phyloP scores from a whole-genome alignment of 1,140 invertebrate genomes.

The Zaprionus taronus region DNA sequence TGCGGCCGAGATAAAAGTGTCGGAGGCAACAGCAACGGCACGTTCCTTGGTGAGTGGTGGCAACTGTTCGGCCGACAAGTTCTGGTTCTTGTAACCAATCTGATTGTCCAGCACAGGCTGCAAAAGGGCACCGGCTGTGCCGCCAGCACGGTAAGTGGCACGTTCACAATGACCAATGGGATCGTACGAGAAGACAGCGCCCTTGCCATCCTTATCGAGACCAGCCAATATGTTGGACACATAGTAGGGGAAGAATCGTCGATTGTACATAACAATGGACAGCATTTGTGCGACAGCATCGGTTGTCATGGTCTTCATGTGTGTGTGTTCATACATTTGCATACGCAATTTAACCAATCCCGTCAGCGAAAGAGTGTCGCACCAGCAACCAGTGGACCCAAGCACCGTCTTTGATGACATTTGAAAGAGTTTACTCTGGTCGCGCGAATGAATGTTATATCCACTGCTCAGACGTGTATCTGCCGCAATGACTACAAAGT shows the following conservation, averaged over 20 bases:
- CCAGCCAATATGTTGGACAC: slow-evolving; percentile 98
- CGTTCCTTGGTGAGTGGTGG: slow-evolving; percentile 90
- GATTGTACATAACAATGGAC: slow-evolving; percentile 97
- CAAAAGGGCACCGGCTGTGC: slow-evolving; percentile 91
- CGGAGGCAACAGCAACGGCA: slow-evolving; percentile 94
- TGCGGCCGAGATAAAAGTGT: slow-evolving; percentile 98
- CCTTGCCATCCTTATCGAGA: slow-evolving; percentile 93
- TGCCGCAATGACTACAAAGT: slow-evolving; percentile 93
- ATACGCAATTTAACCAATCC: slow-evolving; percentile 93
- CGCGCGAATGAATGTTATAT: slow-evolving; percentile 94
- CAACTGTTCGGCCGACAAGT: slow-evolving; percentile 88
- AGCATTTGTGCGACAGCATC: slow-evolving; percentile 97
- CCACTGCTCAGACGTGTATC: slow-evolving; percentile 97
- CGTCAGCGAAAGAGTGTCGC: slow-evolving; percentile 97
- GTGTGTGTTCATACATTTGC: slow-evolving; percentile 98
- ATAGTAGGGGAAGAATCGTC: slow-evolving; percentile 99
- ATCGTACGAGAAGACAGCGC: slow-evolving; percentile 97
- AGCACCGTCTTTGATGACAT: slow-evolving; percentile 93
- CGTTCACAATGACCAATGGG: slow-evolving; percentile 97
- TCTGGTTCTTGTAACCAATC: slow-evolving; percentile 94
- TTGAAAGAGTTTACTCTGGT: slow-evolving; percentile 93
- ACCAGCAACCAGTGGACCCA: slow-evolving; percentile 97
- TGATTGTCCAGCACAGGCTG: slow-evolving; percentile 96
- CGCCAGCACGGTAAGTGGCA: slow-evolving; percentile 91
- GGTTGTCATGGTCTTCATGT: slow-evolving; percentile 96